Conservation (phyloP, 64 coral and sea anemone genomes). For the Exaiptasia diaphana region DNA sequence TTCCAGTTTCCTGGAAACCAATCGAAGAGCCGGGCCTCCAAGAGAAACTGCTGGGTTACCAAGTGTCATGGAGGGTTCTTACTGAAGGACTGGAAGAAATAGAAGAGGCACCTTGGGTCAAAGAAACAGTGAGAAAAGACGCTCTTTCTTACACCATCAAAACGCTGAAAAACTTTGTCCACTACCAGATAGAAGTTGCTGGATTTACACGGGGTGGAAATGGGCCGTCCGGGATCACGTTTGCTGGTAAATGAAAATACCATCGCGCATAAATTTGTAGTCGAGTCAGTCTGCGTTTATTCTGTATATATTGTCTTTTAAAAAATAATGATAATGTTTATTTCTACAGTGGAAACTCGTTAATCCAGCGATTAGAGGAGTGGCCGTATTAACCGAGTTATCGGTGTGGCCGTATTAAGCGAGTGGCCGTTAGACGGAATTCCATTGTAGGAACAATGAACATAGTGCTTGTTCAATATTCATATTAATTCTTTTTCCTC, state of each 20-base stretch:
- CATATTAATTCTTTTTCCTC: too few species aligned
- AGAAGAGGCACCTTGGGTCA: constrained; percentile 10
- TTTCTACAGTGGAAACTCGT: too few species aligned
- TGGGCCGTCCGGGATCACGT: constrained; percentile 32
- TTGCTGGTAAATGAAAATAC: not conserved
- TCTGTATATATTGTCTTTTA: too few species aligned
- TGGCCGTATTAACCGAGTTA: too few species aligned
- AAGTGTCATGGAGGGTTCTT: constrained; percentile 34
- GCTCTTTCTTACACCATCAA: not conserved
- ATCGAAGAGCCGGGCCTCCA: constrained; percentile 5
- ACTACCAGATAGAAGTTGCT: constrained; percentile 56
- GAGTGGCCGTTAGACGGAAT: too few species aligned
- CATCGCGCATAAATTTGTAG: too few species aligned
- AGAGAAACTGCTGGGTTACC: constrained; percentile 58
- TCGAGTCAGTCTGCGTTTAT: too few species aligned
- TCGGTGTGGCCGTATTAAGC: too few species aligned
- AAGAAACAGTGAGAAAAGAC: constrained; percentile 42
- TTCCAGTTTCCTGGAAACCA: constrained; percentile 40
- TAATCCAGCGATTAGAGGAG: too few species aligned
- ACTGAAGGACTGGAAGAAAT: constrained; percentile 30
- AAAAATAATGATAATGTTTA: too few species aligned
- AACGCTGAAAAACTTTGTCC: constrained; percentile 26
- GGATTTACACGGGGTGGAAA: constrained; percentile 52
- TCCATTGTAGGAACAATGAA: too few species aligned
- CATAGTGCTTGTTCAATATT: too few species aligned